A percentile compares a stretch with the other conserved stretches of the same genome.
These are phyloP conservation scores for Strongylocentrotus purpuratus DNA, from an alignment of 35 echinoderm and acorn worm genomes.

Conservation along the genomic window DNA sequence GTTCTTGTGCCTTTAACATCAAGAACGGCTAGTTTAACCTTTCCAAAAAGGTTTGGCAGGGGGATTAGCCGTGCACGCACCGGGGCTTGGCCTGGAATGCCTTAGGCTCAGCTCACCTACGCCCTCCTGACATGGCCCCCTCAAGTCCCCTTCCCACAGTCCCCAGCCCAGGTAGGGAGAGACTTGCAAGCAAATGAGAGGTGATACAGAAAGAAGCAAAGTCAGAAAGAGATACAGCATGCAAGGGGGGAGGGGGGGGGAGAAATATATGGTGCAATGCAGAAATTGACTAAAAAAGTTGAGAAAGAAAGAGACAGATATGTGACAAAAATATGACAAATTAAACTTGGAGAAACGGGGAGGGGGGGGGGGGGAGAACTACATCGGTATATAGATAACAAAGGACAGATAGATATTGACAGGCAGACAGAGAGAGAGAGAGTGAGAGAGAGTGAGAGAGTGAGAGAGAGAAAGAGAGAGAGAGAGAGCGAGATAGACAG, in stretches of 20 bases:
- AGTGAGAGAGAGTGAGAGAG: not conserved
- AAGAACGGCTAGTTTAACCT: constrained; percentile 19
- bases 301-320: too few species aligned
- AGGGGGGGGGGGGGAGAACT: too few species aligned
- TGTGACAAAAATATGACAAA: too few species aligned
- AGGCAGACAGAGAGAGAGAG: too few species aligned
- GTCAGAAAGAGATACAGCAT: too few species aligned
- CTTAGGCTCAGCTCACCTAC: not conserved
- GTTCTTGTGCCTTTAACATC: not conserved
- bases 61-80: constrained; percentile 11
- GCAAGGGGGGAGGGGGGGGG: not conserved
- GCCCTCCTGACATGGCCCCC: not conserved
- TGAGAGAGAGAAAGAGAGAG: not conserved
- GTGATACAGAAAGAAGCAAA: too few species aligned
- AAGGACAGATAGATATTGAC: too few species aligned
- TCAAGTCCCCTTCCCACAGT: not conserved
- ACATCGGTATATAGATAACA: too few species aligned
- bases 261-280: too few species aligned
- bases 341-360: too few species aligned
- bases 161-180: not conserved
- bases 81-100: constrained; percentile 7
- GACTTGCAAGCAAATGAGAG: not conserved
- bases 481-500: too few species aligned
- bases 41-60: constrained; percentile 31
- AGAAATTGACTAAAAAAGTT: too few species aligned